A percentile compares a stretch with the other conserved stretches of the same genome.
Evolutionary conservation across 2,797 vertebrate species (phyloP).

Genomic region (Carcharodon carcharias): DNA sequence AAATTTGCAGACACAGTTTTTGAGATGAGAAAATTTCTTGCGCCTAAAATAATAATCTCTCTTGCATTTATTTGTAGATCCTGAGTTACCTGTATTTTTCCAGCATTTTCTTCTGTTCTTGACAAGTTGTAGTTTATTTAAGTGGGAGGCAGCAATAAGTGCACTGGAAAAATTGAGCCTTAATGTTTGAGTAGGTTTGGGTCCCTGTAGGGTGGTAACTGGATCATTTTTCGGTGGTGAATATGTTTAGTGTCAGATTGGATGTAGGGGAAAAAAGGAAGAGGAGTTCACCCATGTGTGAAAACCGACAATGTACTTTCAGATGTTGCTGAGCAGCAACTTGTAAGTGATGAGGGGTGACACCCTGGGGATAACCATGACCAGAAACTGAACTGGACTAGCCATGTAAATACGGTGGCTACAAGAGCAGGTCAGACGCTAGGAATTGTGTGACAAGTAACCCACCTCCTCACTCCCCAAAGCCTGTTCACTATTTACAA

Average conservation of each 20-base stretch:
- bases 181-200: not conserved
- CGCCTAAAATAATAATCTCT: not conserved
- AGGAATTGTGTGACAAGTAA: too few species aligned
- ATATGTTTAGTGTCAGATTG: not conserved
- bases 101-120: not conserved
- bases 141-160: not conserved
- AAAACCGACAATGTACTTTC: not conserved
- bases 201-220: not conserved
- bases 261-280: not conserved
- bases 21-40: not conserved
- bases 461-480: too few species aligned
- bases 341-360: not conserved
- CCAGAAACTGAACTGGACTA: too few species aligned
- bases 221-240: not conserved
- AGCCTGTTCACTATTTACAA: too few species aligned
- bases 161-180: not conserved
- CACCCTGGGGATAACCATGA: too few species aligned
- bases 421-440: too few species aligned
- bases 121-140: not conserved
- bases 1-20: not conserved
- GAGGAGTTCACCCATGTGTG: not conserved
- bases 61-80: not conserved
- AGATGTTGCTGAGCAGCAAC: too few species aligned
- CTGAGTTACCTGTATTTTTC: too few species aligned
- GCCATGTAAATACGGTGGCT: too few species aligned